These are phyloP conservation scores for Andrena camellia DNA, from an alignment of 2,888 invertebrate genomes.

Conservation along the genomic window DNA sequence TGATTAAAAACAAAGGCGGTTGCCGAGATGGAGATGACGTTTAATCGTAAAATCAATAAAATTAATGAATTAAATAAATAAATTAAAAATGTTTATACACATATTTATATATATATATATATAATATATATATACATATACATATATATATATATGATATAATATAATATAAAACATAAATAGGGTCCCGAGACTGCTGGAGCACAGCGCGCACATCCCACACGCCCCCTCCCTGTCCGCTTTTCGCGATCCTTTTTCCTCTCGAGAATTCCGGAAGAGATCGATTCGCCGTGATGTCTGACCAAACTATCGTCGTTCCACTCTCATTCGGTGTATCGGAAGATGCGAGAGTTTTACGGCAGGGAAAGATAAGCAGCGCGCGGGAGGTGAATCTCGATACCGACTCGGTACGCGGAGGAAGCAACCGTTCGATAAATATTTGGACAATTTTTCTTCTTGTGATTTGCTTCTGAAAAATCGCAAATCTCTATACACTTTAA, in stretches of 20 bases:
- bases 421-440: conserved; percentile 3
- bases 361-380: background rate
- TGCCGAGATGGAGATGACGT: conserved; percentile 82
- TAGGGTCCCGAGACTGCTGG: conserved; percentile 83
- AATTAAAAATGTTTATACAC: conserved; percentile 84
- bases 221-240: conserved; percentile 65
- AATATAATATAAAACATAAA: conserved; percentile 84
- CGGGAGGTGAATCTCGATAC: background rate
- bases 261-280: conserved; percentile 69
- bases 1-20: conserved; percentile 62
- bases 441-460: background rate
- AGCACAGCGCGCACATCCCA: conserved; percentile 78
- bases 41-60: conserved; percentile 85
- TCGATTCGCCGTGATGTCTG: conserved; percentile 42
- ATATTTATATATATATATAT: conserved; percentile 79
- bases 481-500: background rate
- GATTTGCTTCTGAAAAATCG: background rate
- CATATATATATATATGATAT: conserved; percentile 71
- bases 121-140: conserved; percentile 79
- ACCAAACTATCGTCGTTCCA: conserved; percentile 28
- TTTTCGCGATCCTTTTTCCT: conserved; percentile 34
- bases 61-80: conserved; percentile 85
- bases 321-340: conserved; percentile 5
- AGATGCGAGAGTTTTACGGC: conserved; percentile 2
- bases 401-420: background rate